Evolutionary conservation across 2,113 vertebrate genomes (phyloP).

Genomic region (Canis aureus): DNA sequence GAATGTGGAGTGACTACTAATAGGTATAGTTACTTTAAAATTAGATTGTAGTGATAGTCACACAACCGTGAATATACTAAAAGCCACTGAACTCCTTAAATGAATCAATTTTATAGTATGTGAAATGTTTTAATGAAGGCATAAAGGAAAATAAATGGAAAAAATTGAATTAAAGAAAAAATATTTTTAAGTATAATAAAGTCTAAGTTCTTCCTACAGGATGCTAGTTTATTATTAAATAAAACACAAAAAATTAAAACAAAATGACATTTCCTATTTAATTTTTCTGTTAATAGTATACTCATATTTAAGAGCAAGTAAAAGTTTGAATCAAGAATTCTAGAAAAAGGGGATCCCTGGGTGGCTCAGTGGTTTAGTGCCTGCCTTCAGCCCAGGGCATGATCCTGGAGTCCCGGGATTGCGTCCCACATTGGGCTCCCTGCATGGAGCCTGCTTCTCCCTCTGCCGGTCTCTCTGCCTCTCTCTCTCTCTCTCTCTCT

Average conservation of each 20-base stretch:
- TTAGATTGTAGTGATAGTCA: neutral
- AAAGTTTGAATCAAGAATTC: neutral
- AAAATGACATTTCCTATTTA: constrained; percentile 8
- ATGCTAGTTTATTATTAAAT: neutral
- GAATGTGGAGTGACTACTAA: neutral
- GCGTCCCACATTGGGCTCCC: no score
- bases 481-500: no score
- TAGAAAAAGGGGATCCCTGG: neutral
- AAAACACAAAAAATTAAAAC: neutral
- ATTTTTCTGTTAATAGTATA: neutral
- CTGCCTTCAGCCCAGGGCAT: no score
- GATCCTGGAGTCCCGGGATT: no score
- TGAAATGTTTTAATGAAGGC: neutral
- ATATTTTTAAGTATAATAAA: neutral
- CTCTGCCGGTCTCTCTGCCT: no score
- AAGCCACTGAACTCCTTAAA: neutral
- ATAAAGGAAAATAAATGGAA: neutral
- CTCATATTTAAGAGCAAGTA: neutral
- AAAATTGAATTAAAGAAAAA: neutral
- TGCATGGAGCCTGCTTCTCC: no score
- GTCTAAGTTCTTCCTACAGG: neutral
- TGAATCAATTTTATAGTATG: neutral
- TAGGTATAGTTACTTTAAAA: neutral
- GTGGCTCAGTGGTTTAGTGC: no score
- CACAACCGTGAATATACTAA: neutral